These are phyloP conservation scores for Suricata suricatta DNA, from an alignment of 2,113 vertebrate species.

Conservation along the genomic window DNA sequence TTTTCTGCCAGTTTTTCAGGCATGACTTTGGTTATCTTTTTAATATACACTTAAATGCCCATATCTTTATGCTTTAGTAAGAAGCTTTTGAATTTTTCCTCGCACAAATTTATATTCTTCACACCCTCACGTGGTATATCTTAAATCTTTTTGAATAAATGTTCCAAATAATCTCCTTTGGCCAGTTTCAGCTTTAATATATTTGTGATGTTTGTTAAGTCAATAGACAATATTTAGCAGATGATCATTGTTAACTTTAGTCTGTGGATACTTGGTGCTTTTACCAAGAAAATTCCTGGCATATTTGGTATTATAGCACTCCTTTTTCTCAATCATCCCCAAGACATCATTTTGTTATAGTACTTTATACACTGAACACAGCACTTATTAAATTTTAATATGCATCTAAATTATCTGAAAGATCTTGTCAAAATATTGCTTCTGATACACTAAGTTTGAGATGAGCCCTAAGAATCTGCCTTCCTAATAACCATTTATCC, in stretches of 20 bases:
- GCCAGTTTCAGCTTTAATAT: background rate
- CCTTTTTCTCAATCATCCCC: background rate
- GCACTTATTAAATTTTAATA: constrained; percentile 14
- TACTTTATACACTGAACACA: background rate
- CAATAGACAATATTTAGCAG: background rate
- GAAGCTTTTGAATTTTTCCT: background rate
- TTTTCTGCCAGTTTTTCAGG: background rate
- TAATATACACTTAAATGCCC: background rate
- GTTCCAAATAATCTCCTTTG: background rate
- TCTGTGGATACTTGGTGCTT: background rate
- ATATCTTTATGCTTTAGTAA: background rate
- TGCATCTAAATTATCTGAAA: background rate
- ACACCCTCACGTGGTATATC: background rate
- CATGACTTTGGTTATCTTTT: background rate
- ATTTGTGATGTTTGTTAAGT: background rate
- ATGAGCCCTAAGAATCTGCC: background rate
- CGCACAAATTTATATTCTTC: background rate
- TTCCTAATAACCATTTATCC: background rate
- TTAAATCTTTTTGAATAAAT: background rate
- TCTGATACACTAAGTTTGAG: background rate
- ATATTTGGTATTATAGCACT: background rate
- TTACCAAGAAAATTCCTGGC: background rate
- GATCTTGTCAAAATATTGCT: background rate
- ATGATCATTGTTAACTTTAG: background rate
- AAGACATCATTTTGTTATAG: background rate